A percentile compares a stretch with the other conserved stretches of the same genome.
Conservation (phyloP, 2,797 vertebrate species). For the Melanotaenia boesemani region DNA sequence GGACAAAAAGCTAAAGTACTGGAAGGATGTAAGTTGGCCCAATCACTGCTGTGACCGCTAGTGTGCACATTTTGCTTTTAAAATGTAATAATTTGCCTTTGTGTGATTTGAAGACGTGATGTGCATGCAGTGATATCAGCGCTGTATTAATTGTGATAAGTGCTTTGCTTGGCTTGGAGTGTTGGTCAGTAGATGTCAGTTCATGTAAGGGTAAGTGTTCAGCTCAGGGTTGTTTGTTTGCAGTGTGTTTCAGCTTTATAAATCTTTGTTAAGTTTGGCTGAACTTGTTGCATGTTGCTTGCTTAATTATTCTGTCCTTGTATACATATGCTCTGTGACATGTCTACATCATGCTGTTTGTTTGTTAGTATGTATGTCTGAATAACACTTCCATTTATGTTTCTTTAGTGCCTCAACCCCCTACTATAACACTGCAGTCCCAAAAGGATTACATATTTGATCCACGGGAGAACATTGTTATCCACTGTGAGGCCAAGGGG, state of each 20-base stretch:
- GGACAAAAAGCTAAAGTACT: slow-evolving; percentile 96
- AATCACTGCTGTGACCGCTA: slow-evolving; percentile 72
- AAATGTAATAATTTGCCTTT: slow-evolving; percentile 14
- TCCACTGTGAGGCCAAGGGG: slow-evolving; percentile 97
- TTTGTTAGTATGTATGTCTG: background rate
- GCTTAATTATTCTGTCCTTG: slow-evolving; percentile 6
- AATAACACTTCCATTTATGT: slow-evolving; percentile 28
- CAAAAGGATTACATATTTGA: slow-evolving; percentile 98
- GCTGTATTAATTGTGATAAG: slow-evolving; percentile 7
- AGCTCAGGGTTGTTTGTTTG: slow-evolving; percentile 30
- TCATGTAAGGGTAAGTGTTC: slow-evolving; percentile 32
- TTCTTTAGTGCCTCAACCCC: slow-evolving; percentile 93
- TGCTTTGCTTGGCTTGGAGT: slow-evolving; percentile 49
- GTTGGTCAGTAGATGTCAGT: slow-evolving; percentile 22
- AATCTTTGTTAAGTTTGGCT: slow-evolving; percentile 20
- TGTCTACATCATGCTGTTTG: background rate
- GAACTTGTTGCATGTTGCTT: slow-evolving; percentile 53
- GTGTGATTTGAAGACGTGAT: slow-evolving; percentile 52
- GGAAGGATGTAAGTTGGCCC: slow-evolving; percentile 95
- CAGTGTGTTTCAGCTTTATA: slow-evolving; percentile 15
- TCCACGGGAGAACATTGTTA: slow-evolving; percentile 95
- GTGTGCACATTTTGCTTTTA: slow-evolving; percentile 57
- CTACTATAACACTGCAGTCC: slow-evolving; percentile 95
- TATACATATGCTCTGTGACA: background rate
- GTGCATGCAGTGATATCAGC: slow-evolving; percentile 64